phyloP scores from a whole-genome alignment of 2,888 invertebrate species.

The Pseudococcus jackbeardsleyi region DNA sequence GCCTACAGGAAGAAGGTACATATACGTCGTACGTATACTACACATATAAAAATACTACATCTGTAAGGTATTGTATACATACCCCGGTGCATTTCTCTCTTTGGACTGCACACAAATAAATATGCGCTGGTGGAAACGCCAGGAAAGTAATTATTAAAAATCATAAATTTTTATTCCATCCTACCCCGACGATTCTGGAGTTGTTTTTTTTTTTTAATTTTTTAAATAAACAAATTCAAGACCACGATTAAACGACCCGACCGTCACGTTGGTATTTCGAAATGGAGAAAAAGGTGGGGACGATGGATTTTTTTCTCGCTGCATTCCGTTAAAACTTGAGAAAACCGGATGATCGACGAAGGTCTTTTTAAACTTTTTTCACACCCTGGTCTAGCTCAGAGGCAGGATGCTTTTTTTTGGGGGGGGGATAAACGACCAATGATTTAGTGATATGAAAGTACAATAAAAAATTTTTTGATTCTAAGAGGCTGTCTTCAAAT shows the following conservation, averaged over 20 bases:
- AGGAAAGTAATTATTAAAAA: constrained; percentile 41
- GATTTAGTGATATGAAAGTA: too few relatives aligned
- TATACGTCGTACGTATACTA: background rate
- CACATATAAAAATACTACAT: background rate
- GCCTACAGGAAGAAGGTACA: constrained; percentile 41
- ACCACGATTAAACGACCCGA: background rate
- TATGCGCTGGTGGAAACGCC: background rate
- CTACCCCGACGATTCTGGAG: background rate
- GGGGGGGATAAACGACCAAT: too few relatives aligned
- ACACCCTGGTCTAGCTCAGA: too few relatives aligned
- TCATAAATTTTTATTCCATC: constrained; percentile 11
- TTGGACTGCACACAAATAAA: background rate
- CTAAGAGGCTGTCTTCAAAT: too few relatives aligned
- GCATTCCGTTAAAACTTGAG: too few relatives aligned
- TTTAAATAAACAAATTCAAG: background rate
- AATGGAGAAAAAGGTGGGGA: too few relatives aligned
- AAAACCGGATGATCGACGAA: too few relatives aligned
- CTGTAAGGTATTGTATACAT: background rate
- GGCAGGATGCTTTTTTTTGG: too few relatives aligned
- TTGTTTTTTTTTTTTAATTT: background rate
- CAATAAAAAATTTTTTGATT: too few relatives aligned
- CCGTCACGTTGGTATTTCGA: too few relatives aligned
- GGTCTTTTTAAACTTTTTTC: too few relatives aligned
- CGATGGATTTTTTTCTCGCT: too few relatives aligned
- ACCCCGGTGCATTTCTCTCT: background rate